Base-by-base conservation (phyloP, 2,797 vertebrate species). In the Loris lydekkerianus region DNA sequence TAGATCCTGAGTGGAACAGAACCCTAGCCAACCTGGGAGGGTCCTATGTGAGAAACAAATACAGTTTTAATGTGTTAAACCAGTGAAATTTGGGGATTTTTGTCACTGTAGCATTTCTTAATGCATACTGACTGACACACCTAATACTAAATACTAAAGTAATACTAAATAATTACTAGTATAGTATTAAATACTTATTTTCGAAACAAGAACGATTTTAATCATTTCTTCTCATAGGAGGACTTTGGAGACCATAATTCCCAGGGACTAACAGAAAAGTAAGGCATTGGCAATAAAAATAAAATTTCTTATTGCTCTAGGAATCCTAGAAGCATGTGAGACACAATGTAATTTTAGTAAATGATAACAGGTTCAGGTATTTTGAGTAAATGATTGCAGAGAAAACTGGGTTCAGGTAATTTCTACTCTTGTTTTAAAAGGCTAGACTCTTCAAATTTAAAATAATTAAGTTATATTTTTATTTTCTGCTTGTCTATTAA, bases 391-490 rank as follows among this genome's bases (percentile, higher is more conserved):
- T 78, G 69, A 63, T 84, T 88, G 82, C 15, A 60, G 37, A 72
- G 67, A 86, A 94, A 77, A 90, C 21, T 87, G 27, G 82, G 11
- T 60, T 94, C 29, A 25, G 2, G 49, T 82, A 5, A 11, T 80
- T 69, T 46, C 1, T 81, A 14, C 5, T 63, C 2, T 96, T 86
- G 0, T 67, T 70, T 80, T 27, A 86, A 75, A 96, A 80, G 25
- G 37, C 7, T 43, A 20, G 17, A 17, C 46, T 43, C 27, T 82
- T 87, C 14, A 58, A 3, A 92, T 92, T 84, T 80, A 89, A 88
- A 92, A n/a, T 3, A 95, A 72, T 46, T 56, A 34, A 18, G 37
- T 86, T 78, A 46, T 60, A 69, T 65, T 87, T 96, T 89, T 83
- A 82, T 78, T 89, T 86, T 34, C 29, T 69, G 21, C 56, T 81